These are phyloP conservation scores for Falco cherrug DNA, from an alignment of 2,797 vertebrate genomes.

Conservation along the genomic window DNA sequence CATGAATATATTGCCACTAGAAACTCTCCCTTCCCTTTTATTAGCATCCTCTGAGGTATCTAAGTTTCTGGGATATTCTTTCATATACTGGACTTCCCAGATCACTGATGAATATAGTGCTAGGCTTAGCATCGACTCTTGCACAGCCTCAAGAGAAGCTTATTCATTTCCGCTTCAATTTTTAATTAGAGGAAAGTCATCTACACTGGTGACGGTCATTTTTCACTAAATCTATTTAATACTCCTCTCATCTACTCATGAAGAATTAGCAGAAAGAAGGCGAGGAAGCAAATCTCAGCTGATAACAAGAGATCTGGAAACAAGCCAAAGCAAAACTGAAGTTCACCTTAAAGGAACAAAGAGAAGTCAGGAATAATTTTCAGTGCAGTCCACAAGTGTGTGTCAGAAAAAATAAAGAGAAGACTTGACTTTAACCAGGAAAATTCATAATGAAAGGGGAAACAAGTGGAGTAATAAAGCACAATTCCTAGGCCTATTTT, in stretches of 20 bases:
- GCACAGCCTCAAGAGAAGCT: neutral
- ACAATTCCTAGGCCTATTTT: neutral
- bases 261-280: neutral
- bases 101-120: neutral
- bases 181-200: slow-evolving; percentile 59
- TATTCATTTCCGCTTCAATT: slow-evolving; percentile 40
- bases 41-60: neutral
- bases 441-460: neutral
- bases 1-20: neutral
- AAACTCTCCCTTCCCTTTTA: neutral
- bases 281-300: neutral
- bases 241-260: slow-evolving; percentile 2
- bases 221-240: slow-evolving; percentile 39
- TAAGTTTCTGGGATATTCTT: neutral
- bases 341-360: neutral
- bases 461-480: neutral
- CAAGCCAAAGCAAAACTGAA: neutral
- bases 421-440: neutral
- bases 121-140: neutral
- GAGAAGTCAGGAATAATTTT: neutral
- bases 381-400: fast-evolving
- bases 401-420: neutral
- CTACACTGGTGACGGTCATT: neutral
- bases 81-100: neutral
- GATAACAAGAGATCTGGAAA: neutral